A percentile compares a stretch with the other conserved stretches of the same genome.
These are phyloP conservation scores for Pandemis heparana DNA, from an alignment of 2,888 invertebrate genomes.

Conservation along the genomic window DNA sequence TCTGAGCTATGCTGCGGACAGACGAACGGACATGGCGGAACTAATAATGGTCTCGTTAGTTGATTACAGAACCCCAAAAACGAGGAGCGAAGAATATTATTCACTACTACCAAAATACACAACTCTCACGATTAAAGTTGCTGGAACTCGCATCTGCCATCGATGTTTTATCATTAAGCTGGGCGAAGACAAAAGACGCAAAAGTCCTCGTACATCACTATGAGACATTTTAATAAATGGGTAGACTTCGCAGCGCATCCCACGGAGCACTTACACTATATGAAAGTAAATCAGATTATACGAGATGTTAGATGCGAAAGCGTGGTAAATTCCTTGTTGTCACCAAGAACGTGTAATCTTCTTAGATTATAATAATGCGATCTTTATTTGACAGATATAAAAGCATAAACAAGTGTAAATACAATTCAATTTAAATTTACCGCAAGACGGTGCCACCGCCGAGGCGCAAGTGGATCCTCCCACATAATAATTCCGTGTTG, in stretches of 20 bases:
- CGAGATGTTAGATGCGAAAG: neutral
- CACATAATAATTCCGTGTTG: constrained; percentile 41
- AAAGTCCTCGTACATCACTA: constrained; percentile 28
- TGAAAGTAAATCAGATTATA: constrained; percentile 31
- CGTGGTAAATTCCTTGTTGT: constrained; percentile 1
- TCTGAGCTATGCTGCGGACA: too few species aligned
- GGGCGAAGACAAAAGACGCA: constrained; percentile 32
- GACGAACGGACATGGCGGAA: too few species aligned
- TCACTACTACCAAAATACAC: neutral
- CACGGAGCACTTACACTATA: constrained; percentile 31
- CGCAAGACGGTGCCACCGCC: constrained; percentile 2
- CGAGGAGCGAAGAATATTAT: constrained; percentile 7
- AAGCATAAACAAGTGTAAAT: constrained; percentile 25
- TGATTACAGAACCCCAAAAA: neutral
- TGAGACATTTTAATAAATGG: constrained; percentile 39
- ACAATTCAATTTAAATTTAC: constrained; percentile 28
- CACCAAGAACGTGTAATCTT: neutral
- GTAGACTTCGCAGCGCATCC: constrained; percentile 13
- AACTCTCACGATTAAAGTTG: constrained; percentile 16
- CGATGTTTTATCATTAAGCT: constrained; percentile 38
- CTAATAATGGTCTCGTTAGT: neutral
- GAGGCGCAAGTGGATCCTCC: constrained; percentile 23
- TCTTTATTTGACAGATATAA: constrained; percentile 5
- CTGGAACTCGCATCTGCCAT: constrained; percentile 34
- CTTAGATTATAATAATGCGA: neutral